Evolutionary conservation across 2,888 invertebrate genomes (phyloP).

Genomic region (Drosophila antonietae): DNA sequence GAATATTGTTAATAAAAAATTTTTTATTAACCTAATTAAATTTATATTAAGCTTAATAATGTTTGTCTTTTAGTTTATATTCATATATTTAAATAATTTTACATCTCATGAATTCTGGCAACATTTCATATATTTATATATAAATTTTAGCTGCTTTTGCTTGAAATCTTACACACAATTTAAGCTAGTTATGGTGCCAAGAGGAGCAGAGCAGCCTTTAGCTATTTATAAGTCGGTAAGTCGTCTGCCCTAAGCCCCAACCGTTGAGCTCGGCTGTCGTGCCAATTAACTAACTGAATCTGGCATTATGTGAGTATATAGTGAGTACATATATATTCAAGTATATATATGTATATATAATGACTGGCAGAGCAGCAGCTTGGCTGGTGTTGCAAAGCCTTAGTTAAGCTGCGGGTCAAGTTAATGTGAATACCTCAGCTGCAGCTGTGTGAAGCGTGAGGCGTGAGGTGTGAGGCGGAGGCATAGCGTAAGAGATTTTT

Average conservation of each 20-base stretch:
- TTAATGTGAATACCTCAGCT: slow-evolving; percentile 20
- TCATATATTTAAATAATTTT: no score
- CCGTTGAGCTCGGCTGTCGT: slow-evolving; percentile 4
- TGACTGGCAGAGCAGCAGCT: background rate
- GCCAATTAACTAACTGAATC: slow-evolving; percentile 30
- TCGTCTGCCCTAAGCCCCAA: slow-evolving; percentile 11
- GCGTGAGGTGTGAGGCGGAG: background rate
- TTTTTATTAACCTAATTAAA: no score
- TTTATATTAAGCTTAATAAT: no score
- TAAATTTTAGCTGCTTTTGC: background rate
- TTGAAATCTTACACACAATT: background rate
- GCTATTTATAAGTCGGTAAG: slow-evolving; percentile 12
- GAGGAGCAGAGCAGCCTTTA: background rate
- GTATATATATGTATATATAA: background rate
- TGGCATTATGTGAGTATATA: slow-evolving; percentile 1
- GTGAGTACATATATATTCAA: background rate
- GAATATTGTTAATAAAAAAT: no score
- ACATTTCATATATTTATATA: background rate
- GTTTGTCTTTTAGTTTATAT: no score
- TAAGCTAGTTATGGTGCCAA: background rate
- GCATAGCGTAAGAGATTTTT: background rate
- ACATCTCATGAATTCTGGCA: no score
- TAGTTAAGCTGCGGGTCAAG: slow-evolving; percentile 10
- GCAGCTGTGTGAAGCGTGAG: slow-evolving; percentile 1
- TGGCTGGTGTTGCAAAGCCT: background rate